These are phyloP conservation scores for Drosophila erecta DNA, from an alignment of 1,140 invertebrate genomes.

Conservation along the genomic window DNA sequence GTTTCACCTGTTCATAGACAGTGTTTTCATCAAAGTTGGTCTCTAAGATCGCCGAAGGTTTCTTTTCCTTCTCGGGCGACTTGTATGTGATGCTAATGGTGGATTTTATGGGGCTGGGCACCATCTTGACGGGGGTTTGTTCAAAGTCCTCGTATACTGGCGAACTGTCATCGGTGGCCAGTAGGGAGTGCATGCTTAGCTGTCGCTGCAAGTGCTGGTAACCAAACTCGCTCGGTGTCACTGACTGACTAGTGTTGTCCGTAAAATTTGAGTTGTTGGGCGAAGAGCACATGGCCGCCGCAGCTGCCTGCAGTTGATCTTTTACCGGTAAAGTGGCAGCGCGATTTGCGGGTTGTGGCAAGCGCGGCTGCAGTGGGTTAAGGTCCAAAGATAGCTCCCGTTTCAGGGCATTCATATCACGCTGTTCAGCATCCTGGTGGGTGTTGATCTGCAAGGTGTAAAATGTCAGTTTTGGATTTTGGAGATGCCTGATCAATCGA, in stretches of 20 bases:
- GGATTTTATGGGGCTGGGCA: conserved; percentile 86
- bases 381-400: conserved; percentile 80
- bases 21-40: conserved; percentile 84
- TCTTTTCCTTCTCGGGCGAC: conserved; percentile 73
- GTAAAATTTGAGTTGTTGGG: conserved; percentile 84
- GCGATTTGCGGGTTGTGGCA: conserved; percentile 49
- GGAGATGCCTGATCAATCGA: not conserved
- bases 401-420: conserved; percentile 81
- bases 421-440: conserved; percentile 56
- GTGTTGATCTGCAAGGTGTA: conserved; percentile 59
- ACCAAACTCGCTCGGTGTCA: conserved; percentile 83
- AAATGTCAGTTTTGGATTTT: not conserved
- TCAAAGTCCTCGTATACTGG: conserved; percentile 80
- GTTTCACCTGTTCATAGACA: conserved; percentile 91
- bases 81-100: conserved; percentile 89
- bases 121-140: conserved; percentile 67
- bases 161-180: conserved; percentile 78
- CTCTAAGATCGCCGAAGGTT: conserved; percentile 63
- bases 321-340: conserved; percentile 58
- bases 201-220: conserved; percentile 83
- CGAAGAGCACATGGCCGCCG: conserved; percentile 53
- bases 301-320: conserved; percentile 59
- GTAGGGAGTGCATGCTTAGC: conserved; percentile 77
- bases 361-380: conserved; percentile 58
- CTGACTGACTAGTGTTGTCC: conserved; percentile 84